Base-by-base conservation (phyloP, 2,797 vertebrate species). In the Glossophaga mutica region DNA sequence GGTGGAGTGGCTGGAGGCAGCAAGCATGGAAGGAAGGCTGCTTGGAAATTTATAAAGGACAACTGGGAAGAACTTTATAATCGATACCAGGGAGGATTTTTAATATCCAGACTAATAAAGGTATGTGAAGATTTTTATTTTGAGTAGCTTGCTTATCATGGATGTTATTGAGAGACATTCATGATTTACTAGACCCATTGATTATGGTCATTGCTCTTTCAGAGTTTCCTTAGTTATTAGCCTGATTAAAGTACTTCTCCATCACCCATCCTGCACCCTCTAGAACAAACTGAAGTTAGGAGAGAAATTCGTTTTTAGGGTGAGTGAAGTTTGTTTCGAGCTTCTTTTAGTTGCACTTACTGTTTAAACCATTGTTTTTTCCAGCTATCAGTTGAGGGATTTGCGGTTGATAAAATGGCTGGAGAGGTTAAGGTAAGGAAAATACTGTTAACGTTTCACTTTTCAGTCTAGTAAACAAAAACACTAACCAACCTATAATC, bases 41-140 rank as follows among this genome's bases (percentile, higher is more conserved):
- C 99, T 67, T 99, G 99, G 99, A 99, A 99, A 96, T 99, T 99
- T 85, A 99, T 99, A 32, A 99, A 98, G 97, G 99, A 99, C 97
- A 99, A 99, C 79, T 99, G 99, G 99, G 99, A 99, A 96, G 99
- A 99, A 96, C 99, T 99, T 87, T 99, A 99, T 98, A 99, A 99
- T 97, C 99, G 99, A 87, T 99, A 99, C 98, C 99, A 99, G 97
- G 99, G 99, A 24, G 99, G 99, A 94, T 99, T 99, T 98, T 99
- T 99, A 98, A 99, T 99, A 99, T 99, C 99, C 97, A 98, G 99
- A 92, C 98, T 99, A 97, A 99, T 99, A 98, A 99, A 99, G 99
- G 99, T 99, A 96, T 9, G 97, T 94, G 42, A 9, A 62, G 76
- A 81, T 76, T 65, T 85, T 90, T 67, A 74, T 68, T 92, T 74